Conservation (phyloP, 2,113 vertebrate species). For the Ctenodactylus gundi region DNA sequence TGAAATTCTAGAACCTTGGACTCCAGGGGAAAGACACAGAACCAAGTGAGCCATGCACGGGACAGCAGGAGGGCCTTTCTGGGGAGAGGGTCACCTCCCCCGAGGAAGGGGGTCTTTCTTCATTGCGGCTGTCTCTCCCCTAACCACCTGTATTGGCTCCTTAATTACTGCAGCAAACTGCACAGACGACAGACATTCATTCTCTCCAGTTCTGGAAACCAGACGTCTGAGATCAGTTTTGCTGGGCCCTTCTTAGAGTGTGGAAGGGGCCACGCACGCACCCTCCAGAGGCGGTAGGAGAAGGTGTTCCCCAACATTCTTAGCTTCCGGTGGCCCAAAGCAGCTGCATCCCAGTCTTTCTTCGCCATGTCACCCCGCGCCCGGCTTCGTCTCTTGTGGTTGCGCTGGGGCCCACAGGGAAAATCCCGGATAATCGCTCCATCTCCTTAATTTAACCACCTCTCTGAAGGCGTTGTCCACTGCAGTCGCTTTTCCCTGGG, state of each 20-base stretch:
- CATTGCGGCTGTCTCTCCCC: background rate
- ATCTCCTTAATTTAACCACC: background rate
- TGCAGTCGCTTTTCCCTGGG: background rate
- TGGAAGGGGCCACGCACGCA: accelerated
- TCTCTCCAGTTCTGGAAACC: background rate
- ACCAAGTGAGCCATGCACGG: accelerated
- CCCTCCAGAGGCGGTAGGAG: background rate
- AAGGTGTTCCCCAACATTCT: background rate
- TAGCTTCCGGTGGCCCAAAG: background rate
- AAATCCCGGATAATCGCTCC: background rate
- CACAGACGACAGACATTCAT: background rate
- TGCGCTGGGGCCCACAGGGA: background rate
- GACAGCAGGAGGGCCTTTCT: background rate
- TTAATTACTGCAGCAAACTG: background rate
- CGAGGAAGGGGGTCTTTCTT: accelerated
- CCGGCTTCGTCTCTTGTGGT: background rate
- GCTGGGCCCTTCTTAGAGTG: background rate
- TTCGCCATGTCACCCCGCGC: accelerated
- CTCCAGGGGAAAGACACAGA: background rate
- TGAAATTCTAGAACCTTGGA: background rate
- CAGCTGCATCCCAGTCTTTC: background rate
- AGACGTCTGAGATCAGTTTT: background rate
- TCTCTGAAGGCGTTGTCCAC: background rate
- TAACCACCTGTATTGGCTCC: accelerated
- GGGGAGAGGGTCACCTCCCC: accelerated